Evolutionary conservation across 2,888 invertebrate species (phyloP), one percentile per base, ranked within the genome.

Genomic region (Drosophila austrosaltans): DNA sequence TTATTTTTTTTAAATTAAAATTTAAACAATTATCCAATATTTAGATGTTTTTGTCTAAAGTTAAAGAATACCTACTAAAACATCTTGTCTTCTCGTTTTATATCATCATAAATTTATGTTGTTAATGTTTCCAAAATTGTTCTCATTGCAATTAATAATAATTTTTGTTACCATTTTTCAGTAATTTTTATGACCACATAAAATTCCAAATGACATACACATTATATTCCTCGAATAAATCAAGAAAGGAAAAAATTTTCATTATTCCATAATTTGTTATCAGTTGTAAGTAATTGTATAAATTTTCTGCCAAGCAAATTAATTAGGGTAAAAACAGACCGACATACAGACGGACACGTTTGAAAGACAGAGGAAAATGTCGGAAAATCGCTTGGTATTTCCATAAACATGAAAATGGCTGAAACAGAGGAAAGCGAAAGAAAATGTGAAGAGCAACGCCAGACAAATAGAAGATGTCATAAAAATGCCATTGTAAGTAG

Each of bases 401-500:
- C 69, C 82, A 84, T 63, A 68, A 74, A 69, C 68, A 72, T 63
- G 53, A 63, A 70, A 64, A 70, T 48, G 48, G 22, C 25, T 48
- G 48, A 12, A 57, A 39, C 22, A 12, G 32, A 25, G 36, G 54
- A 25, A 16, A 53, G 40, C 16, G 16, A 16, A 16, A 32, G 39
- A 54, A 63, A 71, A 63, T 36, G 58, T 58, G 54, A 63, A 59
- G 71, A 75, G 76, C 82, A 79, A 62, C 54, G 66, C 70, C 70
- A 63, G 59, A 69, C 63, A 75, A 75, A 78, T 66, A 78, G 79
- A 76, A 83, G 72, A 86, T 83, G 77, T 84, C 83, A 86, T 84
- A 88, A 88, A 88, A 84, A 84, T 84, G 77, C 89, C 83, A 83
- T 88, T 84, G 83, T 88, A 79, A 88, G 89, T 83, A 83, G 83